Conservation (phyloP, 2,888 invertebrate species). For the Pyrgus malvae region DNA sequence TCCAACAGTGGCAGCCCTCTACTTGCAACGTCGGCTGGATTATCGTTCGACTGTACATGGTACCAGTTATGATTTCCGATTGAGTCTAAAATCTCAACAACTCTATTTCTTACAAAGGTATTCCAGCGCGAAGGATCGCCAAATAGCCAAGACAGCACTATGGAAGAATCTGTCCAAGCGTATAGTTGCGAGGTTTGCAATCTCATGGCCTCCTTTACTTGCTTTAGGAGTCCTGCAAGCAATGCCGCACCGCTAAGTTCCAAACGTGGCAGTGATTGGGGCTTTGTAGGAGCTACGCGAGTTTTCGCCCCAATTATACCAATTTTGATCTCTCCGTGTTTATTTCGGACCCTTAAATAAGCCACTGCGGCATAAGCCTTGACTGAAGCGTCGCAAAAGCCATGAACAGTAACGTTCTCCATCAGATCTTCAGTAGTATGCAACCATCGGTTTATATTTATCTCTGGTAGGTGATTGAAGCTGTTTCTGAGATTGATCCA, state of each 20-base stretch:
- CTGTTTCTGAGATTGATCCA: not conserved
- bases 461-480: not conserved
- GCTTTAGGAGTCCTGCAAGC: slow-evolving; percentile 20
- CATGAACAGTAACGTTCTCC: not conserved
- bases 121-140: slow-evolving; percentile 24
- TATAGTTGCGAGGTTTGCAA: slow-evolving; percentile 10
- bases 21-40: slow-evolving; percentile 27
- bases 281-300: not conserved
- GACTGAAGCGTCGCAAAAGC: slow-evolving; percentile 23
- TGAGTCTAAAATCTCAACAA: slow-evolving; percentile 11
- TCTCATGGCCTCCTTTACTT: slow-evolving; percentile 25
- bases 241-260: slow-evolving; percentile 28
- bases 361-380: slow-evolving; percentile 23
- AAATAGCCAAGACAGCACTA: slow-evolving; percentile 23
- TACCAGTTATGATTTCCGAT: slow-evolving; percentile 15
- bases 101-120: slow-evolving; percentile 22
- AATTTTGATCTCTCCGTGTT: not conserved
- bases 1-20: slow-evolving; percentile 3
- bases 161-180: slow-evolving; percentile 29
- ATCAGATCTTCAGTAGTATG: not conserved
- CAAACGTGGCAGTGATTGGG: not conserved
- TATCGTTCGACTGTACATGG: slow-evolving; percentile 15
- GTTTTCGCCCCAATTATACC: not conserved
- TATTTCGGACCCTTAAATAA: slow-evolving; percentile 15
- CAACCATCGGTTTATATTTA: not conserved